These are phyloP conservation scores for Chaenodraco wilsoni DNA, from an alignment of 2,797 vertebrate genomes.

Conservation along the genomic window DNA sequence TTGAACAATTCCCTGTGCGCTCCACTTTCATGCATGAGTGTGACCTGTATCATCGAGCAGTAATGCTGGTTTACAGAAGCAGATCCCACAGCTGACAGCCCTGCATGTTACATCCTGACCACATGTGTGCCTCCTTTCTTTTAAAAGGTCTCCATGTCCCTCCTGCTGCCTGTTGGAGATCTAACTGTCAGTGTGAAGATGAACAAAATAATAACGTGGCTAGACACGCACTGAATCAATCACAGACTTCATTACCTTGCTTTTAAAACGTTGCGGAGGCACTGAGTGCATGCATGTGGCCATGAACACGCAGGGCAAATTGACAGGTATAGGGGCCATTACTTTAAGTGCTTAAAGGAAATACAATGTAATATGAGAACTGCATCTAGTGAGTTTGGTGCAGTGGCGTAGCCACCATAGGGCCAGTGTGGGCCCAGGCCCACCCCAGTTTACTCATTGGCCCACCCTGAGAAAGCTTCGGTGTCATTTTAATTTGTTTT, in stretches of 20 bases:
- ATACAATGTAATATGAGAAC: not conserved
- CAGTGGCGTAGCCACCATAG: too few relatives aligned
- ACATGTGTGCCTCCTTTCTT: conserved; percentile 35
- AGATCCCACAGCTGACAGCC: conserved; percentile 56
- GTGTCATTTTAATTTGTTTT: too few relatives aligned
- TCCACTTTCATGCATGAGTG: conserved; percentile 38
- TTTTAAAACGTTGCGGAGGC: conserved; percentile 13
- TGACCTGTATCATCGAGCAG: conserved; percentile 54
- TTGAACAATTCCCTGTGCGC: conserved; percentile 30
- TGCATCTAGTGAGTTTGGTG: not conserved
- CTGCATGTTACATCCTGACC: conserved; percentile 49
- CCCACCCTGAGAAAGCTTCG: too few relatives aligned
- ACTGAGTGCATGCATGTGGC: not conserved
- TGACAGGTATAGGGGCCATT: not conserved
- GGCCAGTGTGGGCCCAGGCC: too few relatives aligned
- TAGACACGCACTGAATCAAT: conserved; percentile 16
- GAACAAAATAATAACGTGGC: conserved; percentile 28
- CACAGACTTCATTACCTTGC: conserved; percentile 20
- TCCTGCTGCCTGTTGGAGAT: conserved; percentile 22
- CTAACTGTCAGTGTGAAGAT: conserved; percentile 21
- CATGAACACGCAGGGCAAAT: not conserved
- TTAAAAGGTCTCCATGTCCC: conserved; percentile 32
- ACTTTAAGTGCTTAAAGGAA: not conserved
- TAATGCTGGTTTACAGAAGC: conserved; percentile 54
- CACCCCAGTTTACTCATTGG: too few relatives aligned